Percentiles rank a stretch among this genome's conserved stretches.
Evolutionary conservation across 2,113 vertebrate genomes (phyloP).

Genomic region (Epinephelus fuscoguttatus): DNA sequence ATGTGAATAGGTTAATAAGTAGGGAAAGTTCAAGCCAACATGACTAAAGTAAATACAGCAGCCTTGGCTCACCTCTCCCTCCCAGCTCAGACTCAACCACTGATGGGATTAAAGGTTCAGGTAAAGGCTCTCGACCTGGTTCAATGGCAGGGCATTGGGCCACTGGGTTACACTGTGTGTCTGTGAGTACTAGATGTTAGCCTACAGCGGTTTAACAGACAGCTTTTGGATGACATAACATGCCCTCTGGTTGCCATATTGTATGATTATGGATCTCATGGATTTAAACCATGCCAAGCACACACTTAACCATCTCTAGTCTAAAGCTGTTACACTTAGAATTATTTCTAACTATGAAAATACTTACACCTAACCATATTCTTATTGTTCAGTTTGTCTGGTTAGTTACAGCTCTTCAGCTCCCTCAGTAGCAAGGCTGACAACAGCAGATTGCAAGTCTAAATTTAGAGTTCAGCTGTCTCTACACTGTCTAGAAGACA

Average conservation of each 20-base stretch:
- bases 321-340: neutral
- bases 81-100: neutral
- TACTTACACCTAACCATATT: neutral
- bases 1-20: neutral
- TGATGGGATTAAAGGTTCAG: slow-evolving; percentile 55
- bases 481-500: slow-evolving; percentile 38
- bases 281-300: neutral
- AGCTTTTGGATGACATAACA: slow-evolving; percentile 17
- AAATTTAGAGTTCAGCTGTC: slow-evolving; percentile 62
- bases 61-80: neutral
- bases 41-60: slow-evolving; percentile 6
- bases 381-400: slow-evolving; percentile 24
- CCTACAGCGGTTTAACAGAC: slow-evolving; percentile 22
- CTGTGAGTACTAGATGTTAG: slow-evolving; percentile 10
- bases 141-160: slow-evolving; percentile 38
- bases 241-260: slow-evolving; percentile 19
- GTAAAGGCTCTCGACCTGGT: slow-evolving; percentile 16
- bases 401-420: slow-evolving; percentile 16
- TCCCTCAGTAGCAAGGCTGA: slow-evolving; percentile 39
- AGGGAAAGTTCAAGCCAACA: neutral
- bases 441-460: slow-evolving; percentile 58
- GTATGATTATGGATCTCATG: neutral
- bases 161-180: slow-evolving; percentile 26
- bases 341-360: neutral
- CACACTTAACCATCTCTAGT: neutral